A percentile compares a stretch with the other conserved stretches of the same genome.
Evolutionary conservation across 1,140 invertebrate genomes (phyloP).

Genomic region (Caenorhabditis remanei): DNA sequence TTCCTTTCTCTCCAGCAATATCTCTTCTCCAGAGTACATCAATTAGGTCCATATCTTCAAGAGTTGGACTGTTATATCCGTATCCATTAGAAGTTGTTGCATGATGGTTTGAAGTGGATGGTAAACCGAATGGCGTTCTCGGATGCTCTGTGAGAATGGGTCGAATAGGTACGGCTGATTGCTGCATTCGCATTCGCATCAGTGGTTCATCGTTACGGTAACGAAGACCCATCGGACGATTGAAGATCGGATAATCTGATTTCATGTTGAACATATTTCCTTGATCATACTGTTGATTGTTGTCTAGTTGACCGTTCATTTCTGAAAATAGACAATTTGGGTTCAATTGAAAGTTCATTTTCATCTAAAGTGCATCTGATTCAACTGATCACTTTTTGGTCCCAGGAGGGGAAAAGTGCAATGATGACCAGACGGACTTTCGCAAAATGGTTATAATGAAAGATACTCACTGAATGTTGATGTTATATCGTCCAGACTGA

Average conservation of each 20-base stretch:
- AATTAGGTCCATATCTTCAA: conserved; percentile 76
- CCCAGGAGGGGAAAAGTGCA: neutral
- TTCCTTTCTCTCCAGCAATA: conserved; percentile 75
- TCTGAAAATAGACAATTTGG: conserved; percentile 25
- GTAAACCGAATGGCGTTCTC: neutral
- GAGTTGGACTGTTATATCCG: neutral
- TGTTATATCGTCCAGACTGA: neutral
- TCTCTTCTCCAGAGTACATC: conserved; percentile 74
- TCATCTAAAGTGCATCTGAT: neutral
- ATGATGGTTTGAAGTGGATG: conserved; percentile 39
- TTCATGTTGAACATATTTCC: neutral
- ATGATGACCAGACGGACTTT: neutral
- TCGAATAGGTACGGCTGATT: neutral
- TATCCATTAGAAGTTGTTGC: neutral
- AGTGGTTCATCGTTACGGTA: conserved; percentile 11
- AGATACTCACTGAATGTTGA: neutral
- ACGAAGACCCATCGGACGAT: conserved; percentile 21
- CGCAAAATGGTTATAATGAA: neutral
- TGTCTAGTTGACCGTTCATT: conserved; percentile 2
- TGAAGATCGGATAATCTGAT: neutral
- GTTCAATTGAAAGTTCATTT: neutral
- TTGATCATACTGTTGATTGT: neutral
- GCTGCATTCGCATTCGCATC: neutral
- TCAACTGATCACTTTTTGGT: neutral
- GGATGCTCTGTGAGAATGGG: conserved; percentile 28